These are phyloP conservation scores for Porites lutea DNA, from an alignment of 64 coral and sea anemone genomes.

Conservation along the genomic window DNA sequence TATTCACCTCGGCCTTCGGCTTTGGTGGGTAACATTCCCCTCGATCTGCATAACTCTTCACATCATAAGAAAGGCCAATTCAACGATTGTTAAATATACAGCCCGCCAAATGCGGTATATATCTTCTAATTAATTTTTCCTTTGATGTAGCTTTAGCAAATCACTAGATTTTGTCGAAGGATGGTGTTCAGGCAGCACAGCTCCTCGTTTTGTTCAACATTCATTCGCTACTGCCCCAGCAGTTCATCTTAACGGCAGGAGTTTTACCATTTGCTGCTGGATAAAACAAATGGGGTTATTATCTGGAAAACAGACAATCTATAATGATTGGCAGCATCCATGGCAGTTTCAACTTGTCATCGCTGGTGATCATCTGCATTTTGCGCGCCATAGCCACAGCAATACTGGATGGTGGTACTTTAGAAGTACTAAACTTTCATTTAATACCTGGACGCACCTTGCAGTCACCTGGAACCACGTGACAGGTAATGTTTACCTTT, in stretches of 20 bases:
- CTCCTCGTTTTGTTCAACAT: neutral
- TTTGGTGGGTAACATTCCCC: too few relatives aligned
- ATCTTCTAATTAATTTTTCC: too few relatives aligned
- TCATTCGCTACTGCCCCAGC: neutral
- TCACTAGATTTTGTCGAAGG: too few relatives aligned
- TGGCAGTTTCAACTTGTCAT: neutral
- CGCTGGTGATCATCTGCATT: neutral
- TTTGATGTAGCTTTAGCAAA: too few relatives aligned
- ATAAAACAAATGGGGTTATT: neutral
- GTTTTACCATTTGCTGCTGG: conserved; percentile 18
- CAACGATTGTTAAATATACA: too few relatives aligned
- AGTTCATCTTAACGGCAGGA: neutral
- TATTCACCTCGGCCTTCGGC: too few relatives aligned
- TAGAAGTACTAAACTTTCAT: neutral
- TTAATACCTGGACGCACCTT: neutral
- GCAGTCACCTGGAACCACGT: neutral
- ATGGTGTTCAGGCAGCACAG: neutral
- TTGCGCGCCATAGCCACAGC: neutral
- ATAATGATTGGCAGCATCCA: neutral
- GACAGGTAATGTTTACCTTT: neutral
- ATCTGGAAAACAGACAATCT: neutral
- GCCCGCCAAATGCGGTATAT: too few relatives aligned
- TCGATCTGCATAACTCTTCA: too few relatives aligned
- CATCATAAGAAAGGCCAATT: too few relatives aligned
- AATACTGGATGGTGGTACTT: neutral